Percentiles rank a stretch among this genome's conserved stretches.
Evolutionary conservation across 2,888 invertebrate species (phyloP).

Genomic region (Parelbella ahira): DNA sequence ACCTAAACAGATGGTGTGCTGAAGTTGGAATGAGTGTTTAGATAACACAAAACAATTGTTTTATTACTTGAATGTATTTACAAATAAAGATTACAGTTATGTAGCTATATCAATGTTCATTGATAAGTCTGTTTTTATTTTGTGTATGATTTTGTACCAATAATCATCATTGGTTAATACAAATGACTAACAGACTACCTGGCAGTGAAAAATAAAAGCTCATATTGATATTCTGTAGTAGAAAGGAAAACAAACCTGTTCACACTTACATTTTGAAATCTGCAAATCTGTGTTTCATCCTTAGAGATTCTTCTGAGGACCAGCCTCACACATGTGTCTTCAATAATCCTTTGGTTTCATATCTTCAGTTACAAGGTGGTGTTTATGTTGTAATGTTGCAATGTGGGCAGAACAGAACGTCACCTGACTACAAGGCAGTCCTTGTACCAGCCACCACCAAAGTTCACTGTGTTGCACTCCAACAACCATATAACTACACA

Average conservation of each 20-base stretch:
- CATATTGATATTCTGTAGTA: too few relatives aligned
- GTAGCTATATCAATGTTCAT: too few relatives aligned
- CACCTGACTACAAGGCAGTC: conserved; percentile 34
- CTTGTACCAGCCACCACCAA: conserved; percentile 11
- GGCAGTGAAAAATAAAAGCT: too few relatives aligned
- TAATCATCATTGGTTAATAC: too few relatives aligned
- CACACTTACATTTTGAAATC: conserved; percentile 23
- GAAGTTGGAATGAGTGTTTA: too few relatives aligned
- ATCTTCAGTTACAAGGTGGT: conserved; percentile 8
- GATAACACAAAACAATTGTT: too few relatives aligned
- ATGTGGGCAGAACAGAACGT: conserved; percentile 25
- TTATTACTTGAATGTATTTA: too few relatives aligned
- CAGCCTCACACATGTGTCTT: conserved; percentile 6
- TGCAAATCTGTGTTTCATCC: conserved; percentile 24
- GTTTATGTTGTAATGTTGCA: conserved; percentile 5
- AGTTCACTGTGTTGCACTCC: conserved; percentile 26
- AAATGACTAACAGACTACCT: too few relatives aligned
- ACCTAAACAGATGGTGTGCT: too few relatives aligned
- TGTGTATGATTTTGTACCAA: too few relatives aligned
- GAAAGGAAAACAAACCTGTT: conserved; percentile 1
- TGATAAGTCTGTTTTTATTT: too few relatives aligned
- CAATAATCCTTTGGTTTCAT: conserved; percentile 19
- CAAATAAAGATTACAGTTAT: too few relatives aligned
- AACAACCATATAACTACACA: conserved; percentile 41
- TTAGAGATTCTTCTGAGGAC: conserved; percentile 4